Percentiles rank a stretch among this genome's conserved stretches.
These are phyloP conservation scores for Lathamus discolor DNA, from an alignment of 2,113 vertebrate species.

Conservation along the genomic window DNA sequence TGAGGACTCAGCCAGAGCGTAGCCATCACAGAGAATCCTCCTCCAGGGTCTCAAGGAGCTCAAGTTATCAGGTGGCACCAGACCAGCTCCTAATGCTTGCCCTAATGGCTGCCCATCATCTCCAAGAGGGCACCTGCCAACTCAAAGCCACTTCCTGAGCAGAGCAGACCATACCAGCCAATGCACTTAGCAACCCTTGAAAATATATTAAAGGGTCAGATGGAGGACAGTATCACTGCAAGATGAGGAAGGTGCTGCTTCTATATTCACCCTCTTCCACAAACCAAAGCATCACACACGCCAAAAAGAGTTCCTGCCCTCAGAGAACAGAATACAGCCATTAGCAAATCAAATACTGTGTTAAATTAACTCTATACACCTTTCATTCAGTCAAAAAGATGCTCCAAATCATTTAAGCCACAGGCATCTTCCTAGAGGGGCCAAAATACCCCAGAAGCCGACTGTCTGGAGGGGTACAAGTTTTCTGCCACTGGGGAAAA, in stretches of 20 bases:
- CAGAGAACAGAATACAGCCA: not conserved
- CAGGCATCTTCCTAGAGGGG: not conserved
- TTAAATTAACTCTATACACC: not conserved
- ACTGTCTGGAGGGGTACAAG: not conserved
- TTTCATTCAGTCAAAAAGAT: not conserved
- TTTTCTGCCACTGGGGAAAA: not conserved
- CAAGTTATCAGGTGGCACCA: not conserved
- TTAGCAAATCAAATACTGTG: not conserved
- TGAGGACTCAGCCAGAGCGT: not conserved
- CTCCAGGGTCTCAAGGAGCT: not conserved
- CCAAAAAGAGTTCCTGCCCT: not conserved
- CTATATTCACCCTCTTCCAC: not conserved
- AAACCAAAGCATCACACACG: not conserved
- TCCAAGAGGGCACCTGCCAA: not conserved
- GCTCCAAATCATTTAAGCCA: not conserved
- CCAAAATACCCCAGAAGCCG: not conserved
- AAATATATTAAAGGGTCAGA: not conserved
- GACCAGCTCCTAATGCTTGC: accelerated
- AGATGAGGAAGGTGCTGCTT: not conserved
- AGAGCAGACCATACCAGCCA: not conserved
- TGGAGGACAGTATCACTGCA: not conserved
- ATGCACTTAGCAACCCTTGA: not conserved
- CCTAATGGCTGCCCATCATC: not conserved
- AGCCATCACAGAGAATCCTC: not conserved
- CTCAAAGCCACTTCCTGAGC: not conserved